These are phyloP conservation scores for Zaprionus lachaisei DNA, from an alignment of 1,140 invertebrate genomes.

Conservation along the genomic window DNA sequence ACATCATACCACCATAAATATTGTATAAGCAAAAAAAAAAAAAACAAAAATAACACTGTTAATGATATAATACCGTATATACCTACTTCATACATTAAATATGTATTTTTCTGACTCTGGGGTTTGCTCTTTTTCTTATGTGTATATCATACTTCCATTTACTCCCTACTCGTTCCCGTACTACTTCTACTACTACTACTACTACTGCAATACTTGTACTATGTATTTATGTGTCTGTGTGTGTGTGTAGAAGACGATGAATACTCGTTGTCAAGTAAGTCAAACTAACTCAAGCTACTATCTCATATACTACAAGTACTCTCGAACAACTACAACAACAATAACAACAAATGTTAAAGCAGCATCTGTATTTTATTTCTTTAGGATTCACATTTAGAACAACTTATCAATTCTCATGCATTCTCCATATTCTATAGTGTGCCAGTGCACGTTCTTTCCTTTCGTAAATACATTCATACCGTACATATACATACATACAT, in stretches of 20 bases:
- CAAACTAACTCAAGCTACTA: conserved; percentile 71
- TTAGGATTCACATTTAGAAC: conserved; percentile 56
- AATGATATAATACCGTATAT: conserved; percentile 28
- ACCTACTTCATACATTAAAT: conserved; percentile 19
- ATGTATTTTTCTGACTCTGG: conserved; percentile 24
- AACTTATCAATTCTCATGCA: conserved; percentile 27
- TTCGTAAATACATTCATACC: conserved; percentile 12
- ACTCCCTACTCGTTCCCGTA: conserved; percentile 44
- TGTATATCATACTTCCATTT: conserved; percentile 76
- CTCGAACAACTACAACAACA: conserved; percentile 37
- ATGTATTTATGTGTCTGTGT: conserved; percentile 74
- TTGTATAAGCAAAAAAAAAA: conserved; percentile 11
- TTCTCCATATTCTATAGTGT: conserved; percentile 47
- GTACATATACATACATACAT: not conserved
- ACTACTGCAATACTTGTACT: conserved; percentile 73
- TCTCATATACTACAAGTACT: conserved; percentile 32
- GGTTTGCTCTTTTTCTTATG: conserved; percentile 53
- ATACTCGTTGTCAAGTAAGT: conserved; percentile 84
- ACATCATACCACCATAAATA: not conserved
- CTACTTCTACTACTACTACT: conserved; percentile 58
- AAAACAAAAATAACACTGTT: conserved; percentile 1
- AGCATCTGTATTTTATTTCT: conserved; percentile 54
- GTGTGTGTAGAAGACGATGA: conserved; percentile 84
- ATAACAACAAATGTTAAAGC: conserved; percentile 39
- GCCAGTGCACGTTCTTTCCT: conserved; percentile 65